Percentiles rank a stretch among this genome's conserved stretches.
These are phyloP conservation scores for Drosophila insularis DNA, from an alignment of 1,140 invertebrate genomes.

Conservation along the genomic window DNA sequence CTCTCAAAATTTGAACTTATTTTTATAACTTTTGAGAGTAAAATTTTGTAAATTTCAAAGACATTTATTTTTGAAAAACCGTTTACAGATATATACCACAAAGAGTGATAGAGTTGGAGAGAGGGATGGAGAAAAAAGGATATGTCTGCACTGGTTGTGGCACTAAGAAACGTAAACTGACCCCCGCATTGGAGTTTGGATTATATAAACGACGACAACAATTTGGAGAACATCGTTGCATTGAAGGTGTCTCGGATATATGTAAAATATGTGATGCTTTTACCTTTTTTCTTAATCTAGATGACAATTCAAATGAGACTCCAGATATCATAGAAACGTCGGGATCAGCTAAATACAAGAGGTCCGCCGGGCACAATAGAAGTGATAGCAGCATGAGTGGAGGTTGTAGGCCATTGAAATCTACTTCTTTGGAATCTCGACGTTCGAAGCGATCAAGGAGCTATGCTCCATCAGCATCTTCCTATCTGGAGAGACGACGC, in stretches of 20 bases:
- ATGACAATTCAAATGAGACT: background rate
- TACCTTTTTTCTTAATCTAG: slow-evolving; percentile 23
- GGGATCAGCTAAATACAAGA: background rate
- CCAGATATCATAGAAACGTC: background rate
- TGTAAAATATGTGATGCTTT: slow-evolving; percentile 21
- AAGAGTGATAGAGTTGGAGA: background rate
- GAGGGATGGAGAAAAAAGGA: background rate
- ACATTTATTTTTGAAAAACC: background rate
- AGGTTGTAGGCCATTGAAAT: too few relatives aligned
- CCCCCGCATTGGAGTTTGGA: slow-evolving; percentile 21
- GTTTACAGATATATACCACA: background rate
- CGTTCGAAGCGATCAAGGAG: background rate
- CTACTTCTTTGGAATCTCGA: too few relatives aligned
- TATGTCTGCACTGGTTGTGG: slow-evolving; percentile 31
- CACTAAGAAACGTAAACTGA: slow-evolving; percentile 1
- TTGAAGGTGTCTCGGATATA: slow-evolving; percentile 35
- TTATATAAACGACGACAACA: background rate
- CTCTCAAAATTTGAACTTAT: background rate
- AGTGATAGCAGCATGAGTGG: too few relatives aligned
- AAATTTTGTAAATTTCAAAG: background rate
- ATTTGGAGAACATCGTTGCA: background rate
- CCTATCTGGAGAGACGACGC: background rate
- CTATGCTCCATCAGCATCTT: background rate
- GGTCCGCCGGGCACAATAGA: too few relatives aligned
- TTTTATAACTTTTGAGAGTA: background rate